phyloP scores from a whole-genome alignment of 2,797 vertebrate genomes.

The Garrulus glandarius region DNA sequence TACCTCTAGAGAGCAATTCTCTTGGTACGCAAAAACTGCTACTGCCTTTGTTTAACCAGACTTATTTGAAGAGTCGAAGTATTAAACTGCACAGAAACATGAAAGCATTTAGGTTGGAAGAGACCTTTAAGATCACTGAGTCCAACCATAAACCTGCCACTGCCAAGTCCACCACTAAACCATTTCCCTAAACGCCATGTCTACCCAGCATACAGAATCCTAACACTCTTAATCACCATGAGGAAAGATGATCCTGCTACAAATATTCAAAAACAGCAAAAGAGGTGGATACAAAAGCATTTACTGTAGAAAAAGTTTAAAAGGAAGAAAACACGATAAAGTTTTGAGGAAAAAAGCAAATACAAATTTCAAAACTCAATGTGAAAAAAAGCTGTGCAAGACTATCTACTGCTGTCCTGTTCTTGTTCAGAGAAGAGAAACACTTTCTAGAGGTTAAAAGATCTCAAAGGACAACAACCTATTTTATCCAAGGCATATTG shows the following conservation, averaged over 20 bases:
- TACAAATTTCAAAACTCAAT: background rate
- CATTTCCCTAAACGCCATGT: accelerated
- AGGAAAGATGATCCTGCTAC: background rate
- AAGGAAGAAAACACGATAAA: background rate
- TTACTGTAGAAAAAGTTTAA: background rate
- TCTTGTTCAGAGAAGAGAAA: background rate
- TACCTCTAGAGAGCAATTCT: background rate
- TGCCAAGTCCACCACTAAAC: background rate
- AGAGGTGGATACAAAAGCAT: background rate
- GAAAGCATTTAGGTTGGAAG: background rate
- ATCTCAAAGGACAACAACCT: background rate
- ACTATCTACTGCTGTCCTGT: background rate
- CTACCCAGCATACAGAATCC: background rate
- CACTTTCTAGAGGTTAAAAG: background rate
- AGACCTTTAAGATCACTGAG: background rate
- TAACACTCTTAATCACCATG: background rate
- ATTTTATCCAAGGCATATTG: background rate
- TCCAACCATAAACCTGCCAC: background rate
- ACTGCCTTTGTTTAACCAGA: background rate
- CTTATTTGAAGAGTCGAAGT: background rate
- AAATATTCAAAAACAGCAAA: background rate
- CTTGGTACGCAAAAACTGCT: background rate
- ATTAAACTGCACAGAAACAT: background rate
- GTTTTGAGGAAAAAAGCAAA: background rate
- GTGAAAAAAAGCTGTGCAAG: background rate